Evolutionary conservation across 2,888 invertebrate genomes (phyloP).

Genomic region (Aethes cnicana): DNA sequence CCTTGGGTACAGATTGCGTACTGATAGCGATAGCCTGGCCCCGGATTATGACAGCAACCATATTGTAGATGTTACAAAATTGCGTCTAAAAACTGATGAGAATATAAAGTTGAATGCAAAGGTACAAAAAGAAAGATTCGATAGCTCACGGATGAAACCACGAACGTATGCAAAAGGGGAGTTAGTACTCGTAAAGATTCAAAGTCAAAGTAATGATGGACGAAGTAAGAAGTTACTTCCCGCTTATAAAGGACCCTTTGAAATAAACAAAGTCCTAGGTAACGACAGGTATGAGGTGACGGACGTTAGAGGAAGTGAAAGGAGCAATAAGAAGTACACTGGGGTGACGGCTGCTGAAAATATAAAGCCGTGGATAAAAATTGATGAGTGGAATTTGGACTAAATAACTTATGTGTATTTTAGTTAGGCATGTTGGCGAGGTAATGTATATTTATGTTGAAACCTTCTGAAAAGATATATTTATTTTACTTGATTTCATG

Average conservation of each 20-base stretch:
- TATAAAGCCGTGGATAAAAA: no score
- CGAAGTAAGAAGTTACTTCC: conserved; percentile 29
- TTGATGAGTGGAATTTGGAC: no score
- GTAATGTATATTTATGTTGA: no score
- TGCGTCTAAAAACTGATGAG: conserved; percentile 12
- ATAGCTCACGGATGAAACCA: conserved; percentile 15
- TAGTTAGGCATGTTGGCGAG: no score
- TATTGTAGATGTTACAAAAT: conserved; percentile 24
- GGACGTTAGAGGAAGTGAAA: no score
- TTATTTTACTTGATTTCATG: no score
- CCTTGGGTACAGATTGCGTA: conserved; percentile 33
- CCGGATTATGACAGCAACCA: neutral
- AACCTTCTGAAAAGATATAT: no score
- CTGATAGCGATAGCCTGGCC: conserved; percentile 17
- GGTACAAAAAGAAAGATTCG: conserved; percentile 27
- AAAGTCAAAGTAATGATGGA: conserved; percentile 28
- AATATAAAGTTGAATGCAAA: conserved; percentile 14
- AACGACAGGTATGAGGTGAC: no score
- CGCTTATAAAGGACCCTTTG: conserved; percentile 30
- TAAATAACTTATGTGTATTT: no score
- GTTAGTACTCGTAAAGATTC: conserved; percentile 20
- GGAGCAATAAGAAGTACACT: no score
- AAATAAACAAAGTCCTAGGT: conserved; percentile 23
- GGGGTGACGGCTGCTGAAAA: no score
- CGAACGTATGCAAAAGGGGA: neutral